Evolutionary conservation across 2,888 invertebrate species (phyloP).

Genomic region (Drosophila testacea): DNA sequence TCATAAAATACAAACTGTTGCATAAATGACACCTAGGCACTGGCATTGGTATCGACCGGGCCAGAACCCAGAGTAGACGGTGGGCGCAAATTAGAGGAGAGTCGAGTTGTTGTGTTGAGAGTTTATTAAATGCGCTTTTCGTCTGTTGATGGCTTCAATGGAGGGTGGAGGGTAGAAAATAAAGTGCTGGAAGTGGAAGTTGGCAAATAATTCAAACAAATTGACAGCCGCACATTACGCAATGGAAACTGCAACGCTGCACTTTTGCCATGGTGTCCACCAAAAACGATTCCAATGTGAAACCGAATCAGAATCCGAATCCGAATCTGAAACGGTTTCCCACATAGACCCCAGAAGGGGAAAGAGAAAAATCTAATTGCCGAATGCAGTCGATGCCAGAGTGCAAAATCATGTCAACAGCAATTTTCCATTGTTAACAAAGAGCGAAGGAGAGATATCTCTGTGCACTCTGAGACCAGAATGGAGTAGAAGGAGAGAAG

Average conservation of each 20-base stretch:
- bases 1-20: conserved; percentile 78
- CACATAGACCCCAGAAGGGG: background rate
- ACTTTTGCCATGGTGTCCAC: conserved; percentile 66
- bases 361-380: conserved; percentile 85
- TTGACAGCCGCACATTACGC: conserved; percentile 80
- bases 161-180: background rate
- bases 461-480: background rate
- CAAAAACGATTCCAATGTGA: conserved; percentile 51
- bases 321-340: conserved; percentile 5
- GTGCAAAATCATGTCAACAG: conserved; percentile 86
- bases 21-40: conserved; percentile 78
- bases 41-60: background rate
- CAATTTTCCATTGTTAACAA: conserved; percentile 82
- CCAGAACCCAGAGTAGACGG: background rate
- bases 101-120: conserved; percentile 32
- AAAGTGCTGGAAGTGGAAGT: conserved; percentile 24
- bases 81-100: conserved; percentile 20
- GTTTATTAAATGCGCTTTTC: conserved; percentile 74
- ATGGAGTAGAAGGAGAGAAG: background rate
- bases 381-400: conserved; percentile 85
- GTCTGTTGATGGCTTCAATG: conserved; percentile 35
- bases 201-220: conserved; percentile 78
- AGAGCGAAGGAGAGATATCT: conserved; percentile 27
- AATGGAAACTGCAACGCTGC: conserved; percentile 76
- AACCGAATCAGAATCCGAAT: conserved; percentile 2